phyloP scores from a whole-genome alignment of 2,797 vertebrate species.

The Premnoplex brunnescens region DNA sequence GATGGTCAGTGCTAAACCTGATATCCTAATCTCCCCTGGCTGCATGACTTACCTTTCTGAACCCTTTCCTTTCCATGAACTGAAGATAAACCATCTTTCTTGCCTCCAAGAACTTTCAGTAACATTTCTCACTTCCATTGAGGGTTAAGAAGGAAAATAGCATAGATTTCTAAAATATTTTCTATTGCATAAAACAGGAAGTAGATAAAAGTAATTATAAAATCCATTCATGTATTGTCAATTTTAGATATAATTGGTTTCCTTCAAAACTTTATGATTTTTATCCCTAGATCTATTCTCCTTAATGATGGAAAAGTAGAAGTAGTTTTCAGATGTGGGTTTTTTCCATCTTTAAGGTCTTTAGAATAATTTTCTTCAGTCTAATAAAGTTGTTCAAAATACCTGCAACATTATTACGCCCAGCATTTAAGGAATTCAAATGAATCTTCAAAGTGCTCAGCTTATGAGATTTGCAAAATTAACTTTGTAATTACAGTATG shows the following conservation, averaged over 20 bases:
- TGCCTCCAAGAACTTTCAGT: not conserved
- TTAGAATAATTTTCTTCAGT: conserved; percentile 40
- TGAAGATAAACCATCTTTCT: not conserved
- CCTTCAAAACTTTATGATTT: not conserved
- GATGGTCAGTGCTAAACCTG: not conserved
- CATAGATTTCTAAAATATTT: not conserved
- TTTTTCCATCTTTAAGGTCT: not conserved
- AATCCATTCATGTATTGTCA: not conserved
- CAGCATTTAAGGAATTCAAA: conserved; percentile 63
- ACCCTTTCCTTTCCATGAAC: not conserved
- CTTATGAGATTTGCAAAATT: conserved; percentile 75
- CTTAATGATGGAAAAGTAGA: not conserved
- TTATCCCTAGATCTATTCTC: not conserved
- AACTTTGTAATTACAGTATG: conserved; percentile 67
- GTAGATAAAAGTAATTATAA: not conserved
- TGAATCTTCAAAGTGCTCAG: conserved; percentile 61
- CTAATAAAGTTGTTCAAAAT: conserved; percentile 61
- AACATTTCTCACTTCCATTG: not conserved
- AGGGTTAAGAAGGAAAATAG: not conserved
- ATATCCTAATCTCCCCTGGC: not conserved
- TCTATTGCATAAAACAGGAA: not conserved
- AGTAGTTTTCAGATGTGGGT: not conserved
- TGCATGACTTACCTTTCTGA: not conserved
- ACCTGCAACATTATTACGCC: conserved; percentile 44
- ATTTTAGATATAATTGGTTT: not conserved